Evolutionary conservation across 2,888 invertebrate genomes (phyloP).

Genomic region (Drosophila mettleri): DNA sequence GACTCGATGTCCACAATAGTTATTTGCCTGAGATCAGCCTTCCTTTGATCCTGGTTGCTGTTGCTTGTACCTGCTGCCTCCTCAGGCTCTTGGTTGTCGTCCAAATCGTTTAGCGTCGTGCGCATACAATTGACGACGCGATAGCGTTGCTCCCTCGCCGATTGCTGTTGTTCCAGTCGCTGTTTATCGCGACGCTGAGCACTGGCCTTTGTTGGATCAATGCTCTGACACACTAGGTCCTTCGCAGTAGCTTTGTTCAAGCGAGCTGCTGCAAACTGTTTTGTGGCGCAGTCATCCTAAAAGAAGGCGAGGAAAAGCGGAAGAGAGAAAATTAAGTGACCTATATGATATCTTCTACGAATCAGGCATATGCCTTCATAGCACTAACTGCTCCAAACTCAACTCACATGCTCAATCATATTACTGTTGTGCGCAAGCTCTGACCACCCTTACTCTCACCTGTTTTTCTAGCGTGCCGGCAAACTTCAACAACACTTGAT

Average conservation of each 20-base stretch:
- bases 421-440: not conserved
- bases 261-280: slow-evolving; percentile 84
- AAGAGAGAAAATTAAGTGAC: not conserved
- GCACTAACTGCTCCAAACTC: too few relatives aligned
- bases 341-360: not conserved
- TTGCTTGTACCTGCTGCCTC: slow-evolving; percentile 12
- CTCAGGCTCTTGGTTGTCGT: not conserved
- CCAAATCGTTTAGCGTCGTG: slow-evolving; percentile 76
- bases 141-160: slow-evolving; percentile 86
- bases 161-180: slow-evolving; percentile 85
- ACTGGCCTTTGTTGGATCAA: slow-evolving; percentile 82
- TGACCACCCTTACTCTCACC: slow-evolving; percentile 84
- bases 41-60: slow-evolving; percentile 31
- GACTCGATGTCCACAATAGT: slow-evolving; percentile 88
- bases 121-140: slow-evolving; percentile 87
- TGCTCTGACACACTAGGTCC: slow-evolving; percentile 85
- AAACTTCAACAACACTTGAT: slow-evolving; percentile 90
- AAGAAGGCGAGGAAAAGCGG: not conserved
- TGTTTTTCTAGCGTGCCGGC: slow-evolving; percentile 90
- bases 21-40: slow-evolving; percentile 59
- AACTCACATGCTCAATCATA: too few relatives aligned
- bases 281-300: slow-evolving; percentile 85
- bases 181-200: slow-evolving; percentile 85
- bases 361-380: too few relatives aligned
- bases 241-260: slow-evolving; percentile 85